Conservation (phyloP, 2,113 vertebrate species). For the Solea senegalensis region DNA sequence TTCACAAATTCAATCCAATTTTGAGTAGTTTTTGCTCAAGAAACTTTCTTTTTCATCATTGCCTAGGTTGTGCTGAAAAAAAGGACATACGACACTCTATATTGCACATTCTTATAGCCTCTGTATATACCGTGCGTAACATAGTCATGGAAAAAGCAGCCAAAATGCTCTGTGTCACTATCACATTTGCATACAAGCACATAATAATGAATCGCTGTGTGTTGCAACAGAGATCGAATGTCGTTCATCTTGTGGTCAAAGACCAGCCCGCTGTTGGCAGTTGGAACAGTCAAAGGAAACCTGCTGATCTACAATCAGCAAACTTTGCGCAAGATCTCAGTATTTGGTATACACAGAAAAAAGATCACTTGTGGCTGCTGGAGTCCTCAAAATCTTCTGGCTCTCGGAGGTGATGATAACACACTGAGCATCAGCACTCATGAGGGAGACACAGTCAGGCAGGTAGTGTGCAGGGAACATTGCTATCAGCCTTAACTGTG, state of each 20-base stretch:
- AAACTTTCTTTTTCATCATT: too few relatives aligned
- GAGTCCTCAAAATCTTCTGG: constrained; percentile 93
- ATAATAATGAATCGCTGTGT: not conserved
- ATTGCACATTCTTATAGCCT: too few relatives aligned
- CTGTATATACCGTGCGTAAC: too few relatives aligned
- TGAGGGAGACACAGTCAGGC: constrained; percentile 94
- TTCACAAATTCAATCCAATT: too few relatives aligned
- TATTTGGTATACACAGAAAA: constrained; percentile 95
- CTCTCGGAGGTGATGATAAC: constrained; percentile 94
- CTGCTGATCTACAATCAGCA: constrained; percentile 96
- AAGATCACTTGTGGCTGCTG: constrained; percentile 95
- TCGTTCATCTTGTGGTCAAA: constrained; percentile 95
- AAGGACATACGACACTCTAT: too few relatives aligned
- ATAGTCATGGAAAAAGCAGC: too few relatives aligned
- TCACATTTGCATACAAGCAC: too few relatives aligned
- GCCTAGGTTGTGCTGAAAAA: too few relatives aligned
- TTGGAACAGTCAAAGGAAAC: constrained; percentile 95
- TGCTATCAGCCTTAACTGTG: not conserved
- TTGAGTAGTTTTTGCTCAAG: too few relatives aligned
- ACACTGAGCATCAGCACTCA: constrained; percentile 93
- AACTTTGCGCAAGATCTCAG: constrained; percentile 95
- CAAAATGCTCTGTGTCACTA: too few relatives aligned
- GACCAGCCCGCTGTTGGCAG: constrained; percentile 87
- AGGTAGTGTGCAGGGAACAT: constrained; percentile 80
- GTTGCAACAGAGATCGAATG: constrained; percentile 88